Percentiles rank a stretch among this genome's conserved stretches.
Evolutionary conservation across 2,113 vertebrate genomes (phyloP).

Genomic region (Oostethus manadensis): DNA sequence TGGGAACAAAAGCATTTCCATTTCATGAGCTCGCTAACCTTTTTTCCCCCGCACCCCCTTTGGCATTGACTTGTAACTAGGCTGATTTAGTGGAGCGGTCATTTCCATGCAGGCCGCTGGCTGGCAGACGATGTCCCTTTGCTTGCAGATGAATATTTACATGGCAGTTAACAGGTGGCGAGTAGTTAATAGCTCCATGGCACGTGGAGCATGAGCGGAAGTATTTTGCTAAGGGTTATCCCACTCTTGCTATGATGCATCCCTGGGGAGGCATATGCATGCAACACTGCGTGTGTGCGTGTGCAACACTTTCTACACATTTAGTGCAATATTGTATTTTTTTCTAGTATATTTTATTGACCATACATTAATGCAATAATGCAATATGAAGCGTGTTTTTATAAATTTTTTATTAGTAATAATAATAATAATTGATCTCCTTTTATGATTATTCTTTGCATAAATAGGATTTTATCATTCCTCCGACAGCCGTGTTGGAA

Average conservation of each 20-base stretch:
- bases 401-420: background rate
- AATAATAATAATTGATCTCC: background rate
- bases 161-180: constrained; percentile 97
- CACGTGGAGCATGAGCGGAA: constrained; percentile 83
- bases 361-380: background rate
- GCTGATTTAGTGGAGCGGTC: constrained; percentile 84
- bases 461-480: constrained; percentile 44
- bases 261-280: constrained; percentile 21
- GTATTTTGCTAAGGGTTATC: constrained; percentile 32
- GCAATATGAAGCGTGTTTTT: too few species aligned
- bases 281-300: background rate
- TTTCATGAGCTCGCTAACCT: constrained; percentile 58
- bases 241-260: constrained; percentile 30
- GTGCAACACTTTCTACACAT: constrained; percentile 8
- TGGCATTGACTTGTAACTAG: constrained; percentile 81
- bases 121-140: constrained; percentile 76
- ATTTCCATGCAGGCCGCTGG: constrained; percentile 75
- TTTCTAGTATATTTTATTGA: too few species aligned
- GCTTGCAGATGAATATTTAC: constrained; percentile 94
- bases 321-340: background rate
- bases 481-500: constrained; percentile 65
- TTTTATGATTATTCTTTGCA: constrained; percentile 1
- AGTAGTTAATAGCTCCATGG: constrained; percentile 91
- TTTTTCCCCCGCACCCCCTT: constrained; percentile 26
- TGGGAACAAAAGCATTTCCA: constrained; percentile 51